Evolutionary conservation across 2,113 vertebrate genomes (phyloP).

Genomic region (Epinephelus moara): DNA sequence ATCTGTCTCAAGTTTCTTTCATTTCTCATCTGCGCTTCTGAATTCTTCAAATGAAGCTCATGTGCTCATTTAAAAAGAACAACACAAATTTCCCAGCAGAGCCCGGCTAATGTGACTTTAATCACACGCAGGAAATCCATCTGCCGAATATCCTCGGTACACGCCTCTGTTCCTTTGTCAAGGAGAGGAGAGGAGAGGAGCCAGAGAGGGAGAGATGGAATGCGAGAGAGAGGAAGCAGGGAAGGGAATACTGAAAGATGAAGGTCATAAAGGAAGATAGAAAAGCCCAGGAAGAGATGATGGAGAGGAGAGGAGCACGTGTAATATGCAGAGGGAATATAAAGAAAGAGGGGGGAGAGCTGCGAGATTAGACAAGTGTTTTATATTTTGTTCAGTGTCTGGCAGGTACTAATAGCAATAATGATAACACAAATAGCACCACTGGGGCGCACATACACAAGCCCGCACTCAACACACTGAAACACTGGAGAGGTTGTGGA

Average conservation of each 20-base stretch:
- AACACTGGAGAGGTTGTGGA: conserved; percentile 17
- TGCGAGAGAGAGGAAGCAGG: neutral
- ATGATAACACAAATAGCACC: conserved; percentile 61
- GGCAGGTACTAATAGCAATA: conserved; percentile 54
- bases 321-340: neutral
- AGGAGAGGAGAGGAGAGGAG: conserved; percentile 23
- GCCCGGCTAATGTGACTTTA: conserved; percentile 71
- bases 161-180: conserved; percentile 48
- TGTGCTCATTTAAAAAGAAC: conserved; percentile 55
- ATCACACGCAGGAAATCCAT: conserved; percentile 73
- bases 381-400: conserved; percentile 36
- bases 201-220: neutral
- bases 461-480: conserved; percentile 18
- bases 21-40: conserved; percentile 33
- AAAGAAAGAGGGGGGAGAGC: conserved; percentile 16
- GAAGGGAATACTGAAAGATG: conserved; percentile 11
- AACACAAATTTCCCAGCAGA: conserved; percentile 68
- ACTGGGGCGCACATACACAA: conserved; percentile 10
- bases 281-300: conserved; percentile 1
- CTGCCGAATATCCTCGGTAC: conserved; percentile 45
- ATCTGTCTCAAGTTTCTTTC: conserved; percentile 26
- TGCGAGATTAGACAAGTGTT: conserved; percentile 28
- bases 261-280: conserved; percentile 36
- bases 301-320: conserved; percentile 2
- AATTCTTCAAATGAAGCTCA: conserved; percentile 44